phyloP scores from a whole-genome alignment of 2,888 invertebrate genomes.

The Tinea pellionella region DNA sequence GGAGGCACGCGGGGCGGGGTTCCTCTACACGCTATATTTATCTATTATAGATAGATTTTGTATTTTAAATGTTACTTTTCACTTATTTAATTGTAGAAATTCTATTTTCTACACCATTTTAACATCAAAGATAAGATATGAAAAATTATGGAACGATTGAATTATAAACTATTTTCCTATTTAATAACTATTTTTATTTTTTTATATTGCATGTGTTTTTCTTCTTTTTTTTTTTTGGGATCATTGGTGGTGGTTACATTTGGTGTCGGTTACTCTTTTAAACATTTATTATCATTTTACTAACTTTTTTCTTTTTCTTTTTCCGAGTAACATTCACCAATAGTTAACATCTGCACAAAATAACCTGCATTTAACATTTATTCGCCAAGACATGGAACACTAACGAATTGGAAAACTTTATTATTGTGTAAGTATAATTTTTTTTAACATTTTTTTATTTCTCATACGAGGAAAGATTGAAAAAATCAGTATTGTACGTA shows the following conservation, averaged over 20 bases:
- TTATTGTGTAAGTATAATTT: slow-evolving; percentile 16
- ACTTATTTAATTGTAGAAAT: too few relatives aligned
- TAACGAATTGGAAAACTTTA: background rate
- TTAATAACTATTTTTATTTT: background rate
- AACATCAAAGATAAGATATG: too few relatives aligned
- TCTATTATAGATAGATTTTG: background rate
- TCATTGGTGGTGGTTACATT: slow-evolving; percentile 35
- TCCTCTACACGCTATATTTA: background rate
- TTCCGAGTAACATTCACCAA: slow-evolving; percentile 34
- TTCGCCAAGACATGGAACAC: slow-evolving; percentile 39
- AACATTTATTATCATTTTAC: slow-evolving; percentile 8
- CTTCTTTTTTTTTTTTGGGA: slow-evolving; percentile 14
- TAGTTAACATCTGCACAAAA: slow-evolving; percentile 6
- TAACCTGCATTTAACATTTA: slow-evolving; percentile 25
- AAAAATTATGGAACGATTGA: too few relatives aligned
- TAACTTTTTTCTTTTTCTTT: slow-evolving; percentile 34
- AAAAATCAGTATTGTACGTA: too few relatives aligned
- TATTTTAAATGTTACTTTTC: background rate
- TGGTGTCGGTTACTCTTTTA: slow-evolving; percentile 30
- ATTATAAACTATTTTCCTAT: too few relatives aligned
- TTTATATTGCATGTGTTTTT: background rate
- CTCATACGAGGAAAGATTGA: background rate
- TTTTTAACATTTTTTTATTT: background rate
- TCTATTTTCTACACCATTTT: too few relatives aligned
- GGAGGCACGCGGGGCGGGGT: slow-evolving; percentile 47